Percentiles rank a stretch among this genome's conserved stretches.
Evolutionary conservation across 2,797 vertebrate species (phyloP).

Genomic region (Peromyscus melanophrys): DNA sequence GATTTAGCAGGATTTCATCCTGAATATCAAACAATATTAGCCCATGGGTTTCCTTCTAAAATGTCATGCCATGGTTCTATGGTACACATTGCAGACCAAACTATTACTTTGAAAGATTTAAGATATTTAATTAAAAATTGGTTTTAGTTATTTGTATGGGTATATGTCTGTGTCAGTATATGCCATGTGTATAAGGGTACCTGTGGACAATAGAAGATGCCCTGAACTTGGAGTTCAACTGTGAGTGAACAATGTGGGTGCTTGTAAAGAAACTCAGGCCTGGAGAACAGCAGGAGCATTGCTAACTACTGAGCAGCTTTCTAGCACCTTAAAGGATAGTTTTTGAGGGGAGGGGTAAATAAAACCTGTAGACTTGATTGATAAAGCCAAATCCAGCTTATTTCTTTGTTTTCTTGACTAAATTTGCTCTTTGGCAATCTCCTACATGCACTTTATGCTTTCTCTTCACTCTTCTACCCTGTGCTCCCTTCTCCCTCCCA

Average conservation of each 20-base stretch:
- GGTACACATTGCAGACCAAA: background rate
- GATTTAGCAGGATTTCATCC: slow-evolving; percentile 5
- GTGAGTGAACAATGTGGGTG: background rate
- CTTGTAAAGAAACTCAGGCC: background rate
- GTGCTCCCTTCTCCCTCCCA: background rate
- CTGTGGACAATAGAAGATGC: background rate
- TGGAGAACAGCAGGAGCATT: background rate
- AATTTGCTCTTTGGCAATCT: background rate
- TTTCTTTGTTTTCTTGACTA: background rate
- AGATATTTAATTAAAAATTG: background rate
- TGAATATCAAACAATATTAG: slow-evolving; percentile 1
- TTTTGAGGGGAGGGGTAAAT: background rate
- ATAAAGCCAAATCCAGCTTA: background rate
- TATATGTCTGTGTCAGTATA: background rate
- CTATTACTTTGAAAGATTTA: slow-evolving; percentile 18
- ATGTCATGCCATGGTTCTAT: background rate
- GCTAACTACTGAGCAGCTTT: background rate
- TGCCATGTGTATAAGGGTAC: background rate
- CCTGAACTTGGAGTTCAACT: background rate
- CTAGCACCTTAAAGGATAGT: background rate
- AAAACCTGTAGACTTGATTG: background rate
- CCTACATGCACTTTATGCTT: background rate
- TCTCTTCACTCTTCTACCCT: background rate
- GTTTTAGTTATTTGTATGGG: background rate
- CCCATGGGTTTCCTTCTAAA: background rate